These are phyloP conservation scores for Gadopsis bispinosus DNA, from an alignment of 2,797 vertebrate species.

Conservation along the genomic window DNA sequence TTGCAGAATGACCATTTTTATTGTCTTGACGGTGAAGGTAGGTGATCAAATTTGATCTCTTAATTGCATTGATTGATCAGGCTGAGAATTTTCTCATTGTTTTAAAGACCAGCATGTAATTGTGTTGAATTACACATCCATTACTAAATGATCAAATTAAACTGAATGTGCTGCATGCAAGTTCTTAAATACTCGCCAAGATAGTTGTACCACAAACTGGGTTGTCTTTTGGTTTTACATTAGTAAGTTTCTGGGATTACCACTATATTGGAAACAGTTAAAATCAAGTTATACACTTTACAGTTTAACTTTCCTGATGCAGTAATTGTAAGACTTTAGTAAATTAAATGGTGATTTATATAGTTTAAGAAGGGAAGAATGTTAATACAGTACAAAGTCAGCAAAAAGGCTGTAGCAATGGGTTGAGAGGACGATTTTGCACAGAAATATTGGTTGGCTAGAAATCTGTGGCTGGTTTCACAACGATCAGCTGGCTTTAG, in stretches of 20 bases:
- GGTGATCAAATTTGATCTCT: conserved; percentile 69
- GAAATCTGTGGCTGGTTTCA: conserved; percentile 21
- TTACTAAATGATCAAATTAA: background rate
- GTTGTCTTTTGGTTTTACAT: background rate
- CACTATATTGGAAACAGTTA: background rate
- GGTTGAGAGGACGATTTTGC: background rate
- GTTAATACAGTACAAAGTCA: background rate
- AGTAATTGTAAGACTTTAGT: background rate
- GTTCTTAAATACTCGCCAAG: background rate
- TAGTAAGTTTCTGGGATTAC: background rate
- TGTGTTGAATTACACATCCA: background rate
- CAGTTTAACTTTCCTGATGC: background rate
- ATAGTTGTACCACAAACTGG: background rate
- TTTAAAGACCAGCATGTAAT: background rate
- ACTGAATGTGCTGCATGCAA: background rate
- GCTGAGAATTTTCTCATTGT: background rate
- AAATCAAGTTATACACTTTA: background rate
- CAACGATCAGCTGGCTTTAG: conserved; percentile 19
- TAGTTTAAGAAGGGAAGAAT: background rate
- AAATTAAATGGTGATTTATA: background rate
- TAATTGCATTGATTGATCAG: background rate
- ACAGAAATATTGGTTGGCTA: background rate
- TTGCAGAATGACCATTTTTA: conserved; percentile 20
- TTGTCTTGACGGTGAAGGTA: conserved; percentile 63
- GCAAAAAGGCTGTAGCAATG: too few species aligned